These are phyloP conservation scores for Tiliqua scincoides DNA, from an alignment of 2,113 vertebrate genomes.

Conservation along the genomic window DNA sequence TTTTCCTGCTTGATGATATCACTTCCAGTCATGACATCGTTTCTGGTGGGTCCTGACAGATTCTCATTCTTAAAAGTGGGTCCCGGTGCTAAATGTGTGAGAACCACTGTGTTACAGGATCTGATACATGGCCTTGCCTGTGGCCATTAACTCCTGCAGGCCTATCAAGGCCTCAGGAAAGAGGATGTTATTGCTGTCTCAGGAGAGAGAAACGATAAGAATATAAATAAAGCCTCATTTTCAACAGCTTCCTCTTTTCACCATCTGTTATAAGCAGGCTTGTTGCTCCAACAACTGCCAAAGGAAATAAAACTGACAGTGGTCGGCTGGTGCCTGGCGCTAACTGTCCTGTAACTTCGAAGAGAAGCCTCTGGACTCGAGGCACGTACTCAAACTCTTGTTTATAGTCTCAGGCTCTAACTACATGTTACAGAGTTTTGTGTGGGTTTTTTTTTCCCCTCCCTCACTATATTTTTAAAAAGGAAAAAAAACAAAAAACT, in stretches of 20 bases:
- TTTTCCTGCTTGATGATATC: no score
- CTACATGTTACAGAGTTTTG: conserved; percentile 22
- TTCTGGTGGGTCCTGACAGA: no score
- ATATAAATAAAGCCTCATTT: conserved; percentile 17
- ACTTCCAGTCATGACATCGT: no score
- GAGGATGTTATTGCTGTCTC: conserved; percentile 24
- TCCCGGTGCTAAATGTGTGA: no score
- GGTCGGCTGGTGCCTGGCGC: neutral
- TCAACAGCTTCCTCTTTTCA: conserved; percentile 27
- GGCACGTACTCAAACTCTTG: conserved; percentile 13
- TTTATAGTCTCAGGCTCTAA: conserved; percentile 30
- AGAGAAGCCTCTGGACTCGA: conserved; percentile 5
- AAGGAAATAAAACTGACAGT: conserved; percentile 44
- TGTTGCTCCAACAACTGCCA: neutral
- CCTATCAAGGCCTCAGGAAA: conserved; percentile 32
- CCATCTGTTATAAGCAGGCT: neutral
- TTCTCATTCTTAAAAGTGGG: no score
- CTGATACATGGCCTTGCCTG: neutral
- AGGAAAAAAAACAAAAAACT: neutral
- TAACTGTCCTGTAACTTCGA: neutral
- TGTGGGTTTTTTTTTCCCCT: no score
- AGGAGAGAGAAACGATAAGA: neutral
- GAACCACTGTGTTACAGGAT: neutral
- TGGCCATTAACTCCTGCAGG: neutral
- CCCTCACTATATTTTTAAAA: neutral